A percentile compares a stretch with the other conserved stretches of the same genome.
These are phyloP conservation scores for Bovichtus variegatus DNA, from an alignment of 2,797 vertebrate genomes.

Conservation along the genomic window DNA sequence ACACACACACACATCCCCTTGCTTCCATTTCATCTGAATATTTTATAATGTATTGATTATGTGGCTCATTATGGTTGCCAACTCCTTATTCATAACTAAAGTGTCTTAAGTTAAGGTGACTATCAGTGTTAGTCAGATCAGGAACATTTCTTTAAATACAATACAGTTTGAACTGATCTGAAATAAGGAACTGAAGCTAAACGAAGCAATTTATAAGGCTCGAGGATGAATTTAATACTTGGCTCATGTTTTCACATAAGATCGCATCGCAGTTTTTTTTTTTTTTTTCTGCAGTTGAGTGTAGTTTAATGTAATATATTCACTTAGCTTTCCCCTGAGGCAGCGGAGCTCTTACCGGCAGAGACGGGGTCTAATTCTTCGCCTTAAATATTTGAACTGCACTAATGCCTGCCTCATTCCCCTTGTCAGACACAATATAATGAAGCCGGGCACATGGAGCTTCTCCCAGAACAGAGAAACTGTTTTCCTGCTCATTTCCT, in stretches of 20 bases:
- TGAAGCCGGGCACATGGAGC: slow-evolving; percentile 17
- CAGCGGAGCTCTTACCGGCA: slow-evolving; percentile 21
- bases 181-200: neutral
- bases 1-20: neutral
- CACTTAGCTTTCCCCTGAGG: slow-evolving; percentile 9
- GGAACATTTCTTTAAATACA: slow-evolving; percentile 9
- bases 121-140: neutral
- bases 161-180: neutral
- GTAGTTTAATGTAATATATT: slow-evolving; percentile 39
- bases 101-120: slow-evolving; percentile 12
- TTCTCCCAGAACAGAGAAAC: slow-evolving; percentile 1
- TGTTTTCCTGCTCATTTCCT: neutral
- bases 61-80: slow-evolving; percentile 14
- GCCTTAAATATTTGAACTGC: slow-evolving; percentile 69
- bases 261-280: neutral
- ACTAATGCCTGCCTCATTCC: slow-evolving; percentile 36
- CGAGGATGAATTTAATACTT: slow-evolving; percentile 4
- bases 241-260: slow-evolving; percentile 2
- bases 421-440: slow-evolving; percentile 50
- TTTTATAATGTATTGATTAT: slow-evolving; percentile 69
- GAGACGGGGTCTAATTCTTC: slow-evolving; percentile 25
- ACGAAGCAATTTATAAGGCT: slow-evolving; percentile 5
- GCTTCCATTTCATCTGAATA: slow-evolving; percentile 58
- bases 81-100: slow-evolving; percentile 2
- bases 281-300: neutral